Conservation (phyloP, 2,797 vertebrate species). For the Sebastolobus alascanus region DNA sequence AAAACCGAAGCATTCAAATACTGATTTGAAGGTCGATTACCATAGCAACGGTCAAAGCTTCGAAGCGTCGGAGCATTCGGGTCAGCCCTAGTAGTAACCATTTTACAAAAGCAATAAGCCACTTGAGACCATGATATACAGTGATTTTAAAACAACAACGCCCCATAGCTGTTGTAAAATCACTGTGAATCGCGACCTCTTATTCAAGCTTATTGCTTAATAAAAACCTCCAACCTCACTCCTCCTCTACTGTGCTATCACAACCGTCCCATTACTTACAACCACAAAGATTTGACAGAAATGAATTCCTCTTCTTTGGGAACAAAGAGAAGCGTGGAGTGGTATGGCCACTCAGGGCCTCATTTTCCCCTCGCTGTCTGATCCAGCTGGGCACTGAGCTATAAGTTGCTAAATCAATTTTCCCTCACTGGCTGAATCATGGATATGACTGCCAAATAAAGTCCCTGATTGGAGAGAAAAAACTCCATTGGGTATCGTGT, state of each 20-base stretch:
- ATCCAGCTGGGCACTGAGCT: slow-evolving; percentile 54
- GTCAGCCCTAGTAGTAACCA: neutral
- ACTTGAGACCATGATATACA: neutral
- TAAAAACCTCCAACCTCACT: slow-evolving; percentile 34
- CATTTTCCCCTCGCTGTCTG: slow-evolving; percentile 45
- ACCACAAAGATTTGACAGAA: slow-evolving; percentile 60
- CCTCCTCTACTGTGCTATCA: slow-evolving; percentile 15
- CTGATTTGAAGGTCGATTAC: too few species aligned
- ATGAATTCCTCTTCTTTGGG: slow-evolving; percentile 55
- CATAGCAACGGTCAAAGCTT: too few species aligned
- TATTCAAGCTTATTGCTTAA: neutral
- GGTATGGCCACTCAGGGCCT: slow-evolving; percentile 44
- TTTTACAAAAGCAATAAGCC: too few species aligned
- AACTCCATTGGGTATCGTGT: slow-evolving; percentile 17
- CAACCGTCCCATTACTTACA: slow-evolving; percentile 57
- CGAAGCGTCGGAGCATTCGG: neutral
- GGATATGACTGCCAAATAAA: slow-evolving; percentile 55
- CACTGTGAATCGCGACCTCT: neutral
- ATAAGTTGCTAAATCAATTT: slow-evolving; percentile 72
- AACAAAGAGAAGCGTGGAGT: slow-evolving; percentile 53
- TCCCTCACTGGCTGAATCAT: slow-evolving; percentile 48
- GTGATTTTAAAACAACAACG: neutral
- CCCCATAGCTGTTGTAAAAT: neutral
- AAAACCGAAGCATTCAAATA: too few species aligned
- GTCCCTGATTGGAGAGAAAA: slow-evolving; percentile 29